Evolutionary conservation across 2,113 vertebrate species (phyloP), one percentile per base, ranked within the genome.

Genomic region (Craseonycteris thonglongyai): DNA sequence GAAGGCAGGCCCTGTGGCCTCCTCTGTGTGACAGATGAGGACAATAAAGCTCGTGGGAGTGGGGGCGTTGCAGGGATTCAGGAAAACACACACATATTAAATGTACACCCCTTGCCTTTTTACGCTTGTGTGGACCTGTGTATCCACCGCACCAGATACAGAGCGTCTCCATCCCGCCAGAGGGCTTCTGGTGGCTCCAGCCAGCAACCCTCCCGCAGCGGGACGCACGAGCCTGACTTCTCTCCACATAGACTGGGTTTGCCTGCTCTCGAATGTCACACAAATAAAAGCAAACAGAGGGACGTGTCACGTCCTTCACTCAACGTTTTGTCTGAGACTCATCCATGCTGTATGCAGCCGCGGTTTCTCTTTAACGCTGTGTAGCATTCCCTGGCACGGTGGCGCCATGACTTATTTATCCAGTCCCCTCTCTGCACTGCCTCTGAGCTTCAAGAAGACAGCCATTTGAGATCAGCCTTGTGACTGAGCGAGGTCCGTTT

Each of bases 281-380:
- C 18, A 30, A 59, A 61, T 35, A n/a, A 47, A 71, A 14, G 6
- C 15, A 2, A 5, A 35, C 10, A 45, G 71, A 68, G 2, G 19
- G 0, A n/a, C 51, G 11, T 0, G 7, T n/a, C 16, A 7, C 22
- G 5, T 21, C 65, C 71, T 35, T 65, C 14, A 2, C 40, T 56
- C 58, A 51, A 3, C 3, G 13, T 10, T 2, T 10, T 1, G 28
- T 22, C 74, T 71, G 35, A 71, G 65, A 21, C 10, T 47, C 28
- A 15, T 9, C 69, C 45, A 2, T 0, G 0, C 0, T 1, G 0
- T 2, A 2, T 0, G 22, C 18, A 12, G 30, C 15, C 3, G 11
- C 2, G 0, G 6, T 10, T 38, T 75, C 80, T 54, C 35, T 26
- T 28, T 10, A 45, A 1, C 0, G 8, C 33, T 10, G 7, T 1